Conservation (phyloP, 2,797 vertebrate species). For the Bovichtus diacanthus region DNA sequence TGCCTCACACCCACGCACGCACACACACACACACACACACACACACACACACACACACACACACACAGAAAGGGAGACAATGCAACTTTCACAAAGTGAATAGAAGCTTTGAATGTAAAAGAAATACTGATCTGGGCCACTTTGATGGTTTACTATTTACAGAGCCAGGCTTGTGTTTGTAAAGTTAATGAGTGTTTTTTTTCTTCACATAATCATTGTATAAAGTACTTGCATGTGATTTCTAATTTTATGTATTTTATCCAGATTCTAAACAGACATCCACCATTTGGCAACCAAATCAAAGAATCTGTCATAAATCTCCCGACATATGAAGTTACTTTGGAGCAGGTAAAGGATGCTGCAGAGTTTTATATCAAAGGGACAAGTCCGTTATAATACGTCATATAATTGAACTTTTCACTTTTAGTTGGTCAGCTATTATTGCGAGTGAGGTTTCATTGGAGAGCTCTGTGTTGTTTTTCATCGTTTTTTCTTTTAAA, state of each 20-base stretch:
- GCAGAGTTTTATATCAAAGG: not conserved
- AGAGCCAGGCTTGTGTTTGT: too few species aligned
- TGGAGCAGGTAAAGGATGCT: conserved; percentile 90
- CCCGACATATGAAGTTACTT: conserved; percentile 91
- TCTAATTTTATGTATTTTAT: conserved; percentile 51
- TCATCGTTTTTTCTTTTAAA: not conserved
- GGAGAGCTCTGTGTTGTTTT: not conserved
- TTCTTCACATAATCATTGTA: not conserved
- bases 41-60: too few species aligned
- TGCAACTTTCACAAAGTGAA: too few species aligned
- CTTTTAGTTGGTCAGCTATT: not conserved
- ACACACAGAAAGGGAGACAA: too few species aligned
- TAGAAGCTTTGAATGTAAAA: too few species aligned
- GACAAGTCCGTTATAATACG: not conserved
- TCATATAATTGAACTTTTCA: not conserved
- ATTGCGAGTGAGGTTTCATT: not conserved
- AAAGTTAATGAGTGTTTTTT: too few species aligned
- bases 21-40: too few species aligned
- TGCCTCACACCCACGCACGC: too few species aligned
- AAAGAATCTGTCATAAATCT: conserved; percentile 92
- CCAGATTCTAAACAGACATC: conserved; percentile 97
- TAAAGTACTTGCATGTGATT: not conserved
- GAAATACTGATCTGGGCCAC: too few species aligned
- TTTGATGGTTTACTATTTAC: too few species aligned
- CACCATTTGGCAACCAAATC: conserved; percentile 98